phyloP scores from a whole-genome alignment of 2,113 vertebrate species.

The Rhinoptilus africanus region DNA sequence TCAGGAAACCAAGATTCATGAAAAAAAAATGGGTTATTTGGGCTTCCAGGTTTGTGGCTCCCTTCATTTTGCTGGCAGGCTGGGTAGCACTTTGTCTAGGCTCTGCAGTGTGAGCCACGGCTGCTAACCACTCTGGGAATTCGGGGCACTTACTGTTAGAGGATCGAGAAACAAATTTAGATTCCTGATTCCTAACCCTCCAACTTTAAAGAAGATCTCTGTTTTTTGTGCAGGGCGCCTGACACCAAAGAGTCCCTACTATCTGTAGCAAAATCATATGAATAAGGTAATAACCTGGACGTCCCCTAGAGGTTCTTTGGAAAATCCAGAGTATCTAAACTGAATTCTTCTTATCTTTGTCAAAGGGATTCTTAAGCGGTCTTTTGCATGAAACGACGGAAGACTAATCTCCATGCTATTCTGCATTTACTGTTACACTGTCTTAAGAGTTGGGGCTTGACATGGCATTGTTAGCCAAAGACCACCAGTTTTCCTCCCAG shows the following conservation, averaged over 20 bases:
- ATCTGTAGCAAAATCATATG: not conserved
- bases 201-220: not conserved
- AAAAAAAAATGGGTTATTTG: not conserved
- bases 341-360: not conserved
- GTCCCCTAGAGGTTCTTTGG: not conserved
- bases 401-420: not conserved
- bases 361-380: not conserved
- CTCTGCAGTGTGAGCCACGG: not conserved
- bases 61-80: conserved; percentile 11
- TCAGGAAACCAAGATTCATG: conserved; percentile 42
- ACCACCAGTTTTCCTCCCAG: not conserved
- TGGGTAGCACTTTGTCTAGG: not conserved
- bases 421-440: not conserved
- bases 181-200: not conserved
- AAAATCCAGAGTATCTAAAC: not conserved
- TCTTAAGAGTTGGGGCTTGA: not conserved
- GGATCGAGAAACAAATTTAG: not conserved
- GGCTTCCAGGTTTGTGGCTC: conserved; percentile 51
- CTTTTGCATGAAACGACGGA: not conserved
- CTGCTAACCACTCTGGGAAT: not conserved
- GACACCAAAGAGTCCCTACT: not conserved
- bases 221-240: not conserved
- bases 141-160: not conserved
- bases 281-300: not conserved
- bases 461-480: not conserved